Evolutionary conservation across 2,888 invertebrate species (phyloP).

Genomic region (Gerris lacustris): DNA sequence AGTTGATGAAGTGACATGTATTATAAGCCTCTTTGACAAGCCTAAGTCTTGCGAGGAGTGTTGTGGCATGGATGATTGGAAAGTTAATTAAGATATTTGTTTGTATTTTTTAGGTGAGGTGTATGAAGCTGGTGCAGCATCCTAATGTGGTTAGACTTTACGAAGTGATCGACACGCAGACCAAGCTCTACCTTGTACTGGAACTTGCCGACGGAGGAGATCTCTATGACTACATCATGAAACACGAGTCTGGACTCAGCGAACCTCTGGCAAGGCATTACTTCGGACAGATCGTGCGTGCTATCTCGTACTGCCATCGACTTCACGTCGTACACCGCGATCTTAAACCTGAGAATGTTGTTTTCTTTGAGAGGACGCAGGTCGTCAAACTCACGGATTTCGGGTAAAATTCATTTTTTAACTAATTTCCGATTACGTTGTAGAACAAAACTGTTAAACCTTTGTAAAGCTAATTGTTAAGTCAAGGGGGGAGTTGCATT

Average conservation of each 20-base stretch:
- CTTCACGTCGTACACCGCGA: slow-evolving; percentile 80
- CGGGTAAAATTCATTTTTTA: slow-evolving; percentile 46
- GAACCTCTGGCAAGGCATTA: slow-evolving; percentile 65
- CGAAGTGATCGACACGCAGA: slow-evolving; percentile 98
- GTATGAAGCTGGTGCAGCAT: slow-evolving; percentile 98
- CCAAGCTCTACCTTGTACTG: slow-evolving; percentile 89
- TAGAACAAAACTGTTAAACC: not conserved
- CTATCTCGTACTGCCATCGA: slow-evolving; percentile 96
- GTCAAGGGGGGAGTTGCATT: too few species aligned
- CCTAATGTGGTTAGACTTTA: slow-evolving; percentile 96
- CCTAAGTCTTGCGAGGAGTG: too few species aligned
- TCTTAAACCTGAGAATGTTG: slow-evolving; percentile 98
- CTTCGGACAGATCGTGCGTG: slow-evolving; percentile 92
- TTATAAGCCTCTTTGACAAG: too few species aligned
- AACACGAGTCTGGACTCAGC: slow-evolving; percentile 53
- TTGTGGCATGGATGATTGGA: too few species aligned
- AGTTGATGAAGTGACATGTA: too few species aligned
- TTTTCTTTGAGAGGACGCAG: slow-evolving; percentile 94
- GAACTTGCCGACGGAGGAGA: slow-evolving; percentile 98
- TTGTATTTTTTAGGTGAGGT: slow-evolving; percentile 56
- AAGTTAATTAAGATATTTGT: too few species aligned
- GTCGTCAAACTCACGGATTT: slow-evolving; percentile 98
- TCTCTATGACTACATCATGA: slow-evolving; percentile 96
- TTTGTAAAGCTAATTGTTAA: too few species aligned
- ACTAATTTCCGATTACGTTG: not conserved